A percentile compares a stretch with the other conserved stretches of the same genome.
These are phyloP conservation scores for Pollenia amentaria DNA, from an alignment of 2,888 invertebrate genomes.

Conservation along the genomic window DNA sequence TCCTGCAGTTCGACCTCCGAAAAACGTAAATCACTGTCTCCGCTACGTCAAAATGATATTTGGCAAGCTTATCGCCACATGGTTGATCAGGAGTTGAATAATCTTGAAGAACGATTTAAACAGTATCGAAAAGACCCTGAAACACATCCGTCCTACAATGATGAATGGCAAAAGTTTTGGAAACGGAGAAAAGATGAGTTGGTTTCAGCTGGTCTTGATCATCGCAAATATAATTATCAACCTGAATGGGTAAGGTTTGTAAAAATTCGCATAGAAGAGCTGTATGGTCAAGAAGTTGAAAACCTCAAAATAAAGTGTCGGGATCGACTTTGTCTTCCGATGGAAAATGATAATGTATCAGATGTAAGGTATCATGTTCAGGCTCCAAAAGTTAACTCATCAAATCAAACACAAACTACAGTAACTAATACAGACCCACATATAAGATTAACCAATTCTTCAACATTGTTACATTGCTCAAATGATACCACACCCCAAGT, in stretches of 20 bases:
- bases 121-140: conserved; percentile 89
- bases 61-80: conserved; percentile 83
- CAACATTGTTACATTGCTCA: background rate
- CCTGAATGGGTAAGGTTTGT: conserved; percentile 94
- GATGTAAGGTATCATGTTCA: conserved; percentile 87
- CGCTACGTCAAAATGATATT: conserved; percentile 79
- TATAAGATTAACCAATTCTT: background rate
- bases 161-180: conserved; percentile 96
- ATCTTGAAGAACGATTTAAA: conserved; percentile 86
- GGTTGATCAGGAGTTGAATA: conserved; percentile 79
- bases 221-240: conserved; percentile 92
- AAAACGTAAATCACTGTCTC: conserved; percentile 79
- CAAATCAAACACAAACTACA: background rate
- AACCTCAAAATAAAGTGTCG: conserved; percentile 79
- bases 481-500: conserved; percentile 83
- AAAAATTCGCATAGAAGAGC: conserved; percentile 91
- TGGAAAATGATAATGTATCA: conserved; percentile 78
- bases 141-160: conserved; percentile 92
- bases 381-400: conserved; percentile 77
- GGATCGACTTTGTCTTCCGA: conserved; percentile 79
- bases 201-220: conserved; percentile 85
- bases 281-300: conserved; percentile 89
- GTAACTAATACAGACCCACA: background rate
- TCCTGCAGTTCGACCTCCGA: background rate
- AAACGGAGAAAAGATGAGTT: conserved; percentile 91